Evolutionary conservation across 2,888 invertebrate species (phyloP).

Genomic region (Chrysolina americana): DNA sequence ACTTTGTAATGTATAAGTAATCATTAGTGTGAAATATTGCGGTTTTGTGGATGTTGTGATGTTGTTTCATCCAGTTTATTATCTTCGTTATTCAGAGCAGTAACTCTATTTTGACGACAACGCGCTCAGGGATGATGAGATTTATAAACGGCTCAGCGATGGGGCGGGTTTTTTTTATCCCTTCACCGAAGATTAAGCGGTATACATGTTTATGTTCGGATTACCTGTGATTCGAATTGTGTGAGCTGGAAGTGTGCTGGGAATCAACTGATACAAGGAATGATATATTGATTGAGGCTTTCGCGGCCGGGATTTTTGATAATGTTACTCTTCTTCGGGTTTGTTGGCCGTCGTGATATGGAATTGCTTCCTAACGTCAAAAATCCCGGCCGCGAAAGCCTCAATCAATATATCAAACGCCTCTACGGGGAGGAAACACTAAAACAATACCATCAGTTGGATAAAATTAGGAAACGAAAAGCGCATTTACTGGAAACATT

Average conservation of each 20-base stretch:
- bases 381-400: too few species aligned
- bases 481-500: too few species aligned
- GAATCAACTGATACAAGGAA: not conserved
- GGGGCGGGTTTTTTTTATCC: not conserved
- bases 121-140: conserved; percentile 14
- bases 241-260: not conserved
- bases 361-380: too few species aligned
- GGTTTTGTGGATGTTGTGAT: conserved; percentile 20
- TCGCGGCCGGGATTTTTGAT: too few species aligned
- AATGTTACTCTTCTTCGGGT: too few species aligned
- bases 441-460: too few species aligned
- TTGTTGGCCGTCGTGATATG: too few species aligned
- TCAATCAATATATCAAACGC: too few species aligned
- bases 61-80: conserved; percentile 28
- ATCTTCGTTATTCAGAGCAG: conserved; percentile 23
- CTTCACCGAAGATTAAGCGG: not conserved
- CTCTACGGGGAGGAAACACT: too few species aligned
- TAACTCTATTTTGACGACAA: conserved; percentile 1
- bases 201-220: conserved; percentile 1
- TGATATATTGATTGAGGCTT: too few species aligned
- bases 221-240: not conserved
- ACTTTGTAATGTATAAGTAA: conserved; percentile 28
- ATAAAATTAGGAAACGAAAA: too few species aligned
- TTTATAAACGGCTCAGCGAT: not conserved
- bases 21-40: conserved; percentile 29